These are phyloP conservation scores for Drosophila neocordata DNA, from an alignment of 1,140 invertebrate genomes.

Conservation along the genomic window DNA sequence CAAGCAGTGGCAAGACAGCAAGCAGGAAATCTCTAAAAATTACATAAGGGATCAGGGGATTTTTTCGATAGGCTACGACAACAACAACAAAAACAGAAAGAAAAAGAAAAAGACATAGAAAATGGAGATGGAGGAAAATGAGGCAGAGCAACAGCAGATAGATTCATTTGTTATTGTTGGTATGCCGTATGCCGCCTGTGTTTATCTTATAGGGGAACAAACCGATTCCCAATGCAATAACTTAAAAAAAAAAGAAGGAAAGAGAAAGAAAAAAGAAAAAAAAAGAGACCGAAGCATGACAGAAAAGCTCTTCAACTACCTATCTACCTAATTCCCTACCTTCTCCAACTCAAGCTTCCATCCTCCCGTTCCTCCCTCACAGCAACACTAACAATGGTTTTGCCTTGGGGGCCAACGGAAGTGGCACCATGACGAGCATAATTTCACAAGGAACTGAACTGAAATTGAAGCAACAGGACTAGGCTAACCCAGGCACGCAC, in stretches of 20 bases:
- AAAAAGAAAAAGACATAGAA: conserved; percentile 8
- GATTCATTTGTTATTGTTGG: conserved; percentile 75
- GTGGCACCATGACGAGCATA: conserved; percentile 79
- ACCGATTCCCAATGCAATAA: conserved; percentile 82
- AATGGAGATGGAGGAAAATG: neutral
- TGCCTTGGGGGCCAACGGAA: conserved; percentile 61
- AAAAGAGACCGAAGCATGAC: conserved; percentile 41
- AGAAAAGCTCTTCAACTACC: conserved; percentile 53
- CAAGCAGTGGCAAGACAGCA: conserved; percentile 46
- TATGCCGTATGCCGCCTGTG: conserved; percentile 59
- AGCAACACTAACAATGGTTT: conserved; percentile 33
- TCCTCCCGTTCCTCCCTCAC: conserved; percentile 24
- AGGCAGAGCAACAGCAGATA: conserved; percentile 25
- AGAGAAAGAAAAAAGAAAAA: conserved; percentile 26
- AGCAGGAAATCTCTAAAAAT: conserved; percentile 82
- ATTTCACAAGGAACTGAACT: conserved; percentile 73
- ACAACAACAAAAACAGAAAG: conserved; percentile 27
- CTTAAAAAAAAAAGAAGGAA: conserved; percentile 71
- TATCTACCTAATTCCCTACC: conserved; percentile 42
- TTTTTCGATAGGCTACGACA: conserved; percentile 62
- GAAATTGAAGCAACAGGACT: conserved; percentile 47
- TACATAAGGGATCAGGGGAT: conserved; percentile 81
- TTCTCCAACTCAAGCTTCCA: neutral
- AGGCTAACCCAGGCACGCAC: conserved; percentile 35
- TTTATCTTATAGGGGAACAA: conserved; percentile 60